phyloP scores from a whole-genome alignment of 1,140 invertebrate genomes.

The Linepithema humile region DNA sequence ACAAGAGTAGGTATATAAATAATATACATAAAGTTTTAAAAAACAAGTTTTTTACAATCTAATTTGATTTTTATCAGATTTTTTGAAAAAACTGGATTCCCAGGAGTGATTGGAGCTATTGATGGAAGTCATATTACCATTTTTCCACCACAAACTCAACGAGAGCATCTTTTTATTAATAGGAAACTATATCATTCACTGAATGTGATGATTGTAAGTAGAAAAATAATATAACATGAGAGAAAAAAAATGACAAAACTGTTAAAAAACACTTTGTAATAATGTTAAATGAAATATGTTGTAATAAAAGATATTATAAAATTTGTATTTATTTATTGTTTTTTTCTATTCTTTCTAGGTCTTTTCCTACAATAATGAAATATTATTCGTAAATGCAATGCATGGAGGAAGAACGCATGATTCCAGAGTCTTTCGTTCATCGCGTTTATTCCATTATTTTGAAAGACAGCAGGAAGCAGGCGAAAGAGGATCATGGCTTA shows the following conservation, averaged over 20 bases:
- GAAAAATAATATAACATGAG: background rate
- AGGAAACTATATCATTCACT: conserved; percentile 1
- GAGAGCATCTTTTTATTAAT: conserved; percentile 4
- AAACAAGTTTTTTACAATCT: background rate
- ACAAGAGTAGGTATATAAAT: background rate
- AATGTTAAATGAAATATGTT: background rate
- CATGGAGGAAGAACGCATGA: conserved; percentile 2
- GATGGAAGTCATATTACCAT: background rate
- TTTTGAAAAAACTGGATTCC: conserved; percentile 14
- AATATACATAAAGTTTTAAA: background rate
- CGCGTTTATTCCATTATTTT: conserved; percentile 15
- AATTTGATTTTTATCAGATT: background rate
- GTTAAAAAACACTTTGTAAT: background rate
- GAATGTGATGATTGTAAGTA: conserved; percentile 18
- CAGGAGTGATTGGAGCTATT: background rate
- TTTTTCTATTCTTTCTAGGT: background rate
- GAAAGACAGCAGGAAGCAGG: background rate
- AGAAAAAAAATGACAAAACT: background rate
- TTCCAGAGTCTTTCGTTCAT: background rate
- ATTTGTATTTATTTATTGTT: background rate
- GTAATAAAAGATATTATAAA: background rate
- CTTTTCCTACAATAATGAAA: background rate
- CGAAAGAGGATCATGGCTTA: background rate
- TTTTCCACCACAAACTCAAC: background rate
- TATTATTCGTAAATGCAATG: conserved; percentile 8